phyloP scores from a whole-genome alignment of 37 sponge, comb jelly and placozoan species.

The Theonella swinhoei region DNA sequence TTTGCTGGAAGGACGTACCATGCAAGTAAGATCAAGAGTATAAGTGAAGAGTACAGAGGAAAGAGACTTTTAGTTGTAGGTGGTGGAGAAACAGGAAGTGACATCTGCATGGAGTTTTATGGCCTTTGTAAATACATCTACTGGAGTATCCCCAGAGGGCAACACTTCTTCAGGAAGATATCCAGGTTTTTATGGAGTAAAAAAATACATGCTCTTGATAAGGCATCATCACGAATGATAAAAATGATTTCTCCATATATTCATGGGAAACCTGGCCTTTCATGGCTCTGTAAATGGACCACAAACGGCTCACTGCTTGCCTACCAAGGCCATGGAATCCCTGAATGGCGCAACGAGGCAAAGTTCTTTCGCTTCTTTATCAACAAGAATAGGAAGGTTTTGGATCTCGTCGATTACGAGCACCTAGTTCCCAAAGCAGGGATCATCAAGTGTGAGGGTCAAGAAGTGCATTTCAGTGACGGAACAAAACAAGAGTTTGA shows the following conservation, averaged over 20 bases:
- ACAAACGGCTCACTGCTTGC: no score
- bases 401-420: conserved; percentile 62
- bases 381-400: no score
- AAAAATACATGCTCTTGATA: conserved; percentile 51
- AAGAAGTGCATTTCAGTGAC: no score
- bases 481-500: no score
- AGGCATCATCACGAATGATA: no score
- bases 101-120: no score
- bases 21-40: conserved; percentile 47
- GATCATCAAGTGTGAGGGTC: conserved; percentile 27
- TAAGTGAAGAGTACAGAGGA: conserved; percentile 19
- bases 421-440: conserved; percentile 52
- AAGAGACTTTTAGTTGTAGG: conserved; percentile 60
- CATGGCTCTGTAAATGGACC: conserved; percentile 72
- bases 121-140: conserved; percentile 45
- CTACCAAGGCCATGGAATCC: conserved; percentile 59
- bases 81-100: no score
- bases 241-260: conserved; percentile 44
- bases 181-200: conserved; percentile 50
- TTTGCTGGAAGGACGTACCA: conserved; percentile 46
- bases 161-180: conserved; percentile 67
- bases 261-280: conserved; percentile 51
- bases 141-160: conserved; percentile 72
- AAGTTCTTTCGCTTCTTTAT: no score
- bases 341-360: conserved; percentile 72